phyloP scores from a whole-genome alignment of 2,113 vertebrate genomes.

The Colaptes auratus region DNA sequence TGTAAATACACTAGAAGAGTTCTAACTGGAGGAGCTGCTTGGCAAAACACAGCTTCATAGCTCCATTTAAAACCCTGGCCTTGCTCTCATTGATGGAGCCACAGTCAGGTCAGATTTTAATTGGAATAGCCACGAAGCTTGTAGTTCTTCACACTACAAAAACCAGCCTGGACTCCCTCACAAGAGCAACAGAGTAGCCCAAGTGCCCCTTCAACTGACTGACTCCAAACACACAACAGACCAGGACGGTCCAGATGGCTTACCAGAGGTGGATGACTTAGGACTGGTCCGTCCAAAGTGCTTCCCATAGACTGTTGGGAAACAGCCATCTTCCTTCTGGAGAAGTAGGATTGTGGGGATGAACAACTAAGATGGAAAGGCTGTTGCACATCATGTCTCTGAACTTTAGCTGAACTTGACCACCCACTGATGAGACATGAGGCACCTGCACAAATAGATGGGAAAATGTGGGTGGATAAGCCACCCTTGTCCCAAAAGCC shows the following conservation, averaged over 20 bases:
- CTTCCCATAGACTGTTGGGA: background rate
- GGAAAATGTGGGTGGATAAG: background rate
- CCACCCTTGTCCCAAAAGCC: background rate
- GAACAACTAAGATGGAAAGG: background rate
- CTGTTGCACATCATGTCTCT: background rate
- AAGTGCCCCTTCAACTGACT: accelerated
- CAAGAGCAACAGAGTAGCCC: accelerated
- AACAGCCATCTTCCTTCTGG: background rate
- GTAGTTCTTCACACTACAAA: background rate
- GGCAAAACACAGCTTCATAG: background rate
- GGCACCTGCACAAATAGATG: background rate
- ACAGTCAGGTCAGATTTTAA: background rate
- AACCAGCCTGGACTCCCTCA: background rate
- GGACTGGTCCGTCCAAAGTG: background rate
- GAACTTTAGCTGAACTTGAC: background rate
- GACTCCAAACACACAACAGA: background rate
- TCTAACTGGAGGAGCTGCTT: background rate
- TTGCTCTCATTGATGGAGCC: background rate
- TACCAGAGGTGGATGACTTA: background rate
- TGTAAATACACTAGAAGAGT: background rate
- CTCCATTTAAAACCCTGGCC: background rate
- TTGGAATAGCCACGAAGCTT: background rate
- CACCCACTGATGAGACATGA: background rate
- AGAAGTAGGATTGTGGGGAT: background rate
- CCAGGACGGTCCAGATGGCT: background rate